Percentiles rank a stretch among this genome's conserved stretches.
Conservation (phyloP, 2,113 vertebrate genomes). For the Murina feae region DNA sequence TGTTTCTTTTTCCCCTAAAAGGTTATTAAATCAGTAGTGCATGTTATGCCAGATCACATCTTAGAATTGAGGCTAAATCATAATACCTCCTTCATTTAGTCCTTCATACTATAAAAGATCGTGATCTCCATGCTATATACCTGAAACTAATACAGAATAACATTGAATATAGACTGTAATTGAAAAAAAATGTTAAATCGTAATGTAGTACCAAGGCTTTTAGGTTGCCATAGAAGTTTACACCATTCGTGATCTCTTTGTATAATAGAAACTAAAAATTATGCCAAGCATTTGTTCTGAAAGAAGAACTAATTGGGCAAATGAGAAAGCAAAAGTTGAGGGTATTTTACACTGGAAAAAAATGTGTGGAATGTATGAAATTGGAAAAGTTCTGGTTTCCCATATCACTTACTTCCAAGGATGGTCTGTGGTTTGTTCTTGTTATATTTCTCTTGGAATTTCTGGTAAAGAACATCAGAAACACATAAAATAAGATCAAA, state of each 20-base stretch:
- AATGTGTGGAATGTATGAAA: background rate
- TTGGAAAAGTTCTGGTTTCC: slow-evolving; percentile 27
- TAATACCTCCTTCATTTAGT: background rate
- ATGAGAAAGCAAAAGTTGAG: background rate
- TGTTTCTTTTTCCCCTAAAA: background rate
- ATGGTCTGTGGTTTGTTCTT: slow-evolving; percentile 87
- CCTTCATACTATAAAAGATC: background rate
- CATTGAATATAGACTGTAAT: background rate
- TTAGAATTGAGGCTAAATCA: background rate
- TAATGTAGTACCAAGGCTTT: background rate
- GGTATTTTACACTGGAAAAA: background rate
- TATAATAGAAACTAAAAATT: background rate
- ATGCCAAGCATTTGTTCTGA: background rate
- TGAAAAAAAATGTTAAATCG: background rate
- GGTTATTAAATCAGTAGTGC: background rate
- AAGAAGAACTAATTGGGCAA: background rate
- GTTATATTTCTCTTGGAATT: slow-evolving; percentile 88
- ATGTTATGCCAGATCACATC: background rate
- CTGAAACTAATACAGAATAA: background rate
- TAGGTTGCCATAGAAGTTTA: background rate
- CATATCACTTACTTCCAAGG: slow-evolving; percentile 89
- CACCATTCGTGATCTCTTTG: background rate
- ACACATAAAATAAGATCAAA: slow-evolving; percentile 59
- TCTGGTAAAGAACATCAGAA: slow-evolving; percentile 82
- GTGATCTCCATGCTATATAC: background rate